Evolutionary conservation across 2,113 vertebrate species (phyloP), one percentile per base, ranked within the genome.

Genomic region (Lycocorax pyrrhopterus): DNA sequence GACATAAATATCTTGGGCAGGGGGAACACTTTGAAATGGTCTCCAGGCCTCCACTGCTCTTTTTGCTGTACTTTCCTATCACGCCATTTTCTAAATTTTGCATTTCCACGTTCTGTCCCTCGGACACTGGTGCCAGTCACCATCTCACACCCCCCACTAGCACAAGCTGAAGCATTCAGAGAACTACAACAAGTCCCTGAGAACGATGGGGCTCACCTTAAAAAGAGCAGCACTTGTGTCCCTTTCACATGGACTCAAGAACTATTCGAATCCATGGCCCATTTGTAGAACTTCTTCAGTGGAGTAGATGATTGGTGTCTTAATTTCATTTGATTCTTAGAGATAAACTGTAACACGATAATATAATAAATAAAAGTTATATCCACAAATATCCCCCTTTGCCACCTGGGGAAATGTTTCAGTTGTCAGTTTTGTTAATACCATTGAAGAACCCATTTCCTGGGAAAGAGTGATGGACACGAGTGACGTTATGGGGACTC

Each of bases 351-450:
- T 74, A 96, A 93, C 52, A 96, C 53, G 87, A 60, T 47, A 97
- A 95, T 84, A 83, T 87, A 96, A 96, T 97, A 96, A 97, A 73
- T 82, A 90, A 96, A 97, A 94, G 68, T 94, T 96, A 91, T 58
- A 95, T 92, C 47, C 49, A 96, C 83, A 94, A 97, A 94, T 87
- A 88, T 84, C 51, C 56, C 83, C 56, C 37, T 96, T 95, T 96
- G 73, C 92, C 87, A 93, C 90, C 93, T 96, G 86, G 96, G 79
- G 75, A 97, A 97, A 94, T 88, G 78, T 88, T 94, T 19, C 13
- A 85, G 46, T 64, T 95, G 91, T 95, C 97, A 83, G 43, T 96
- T 97, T 97, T 97, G 96, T 95, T 94, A 97, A 97, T 88, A 41
- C 21, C n/a, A 35, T 47, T 76, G 71, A 91, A 92, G 78, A 67